Conservation (phyloP, 1,140 invertebrate genomes). For the Lycorma delicatula region DNA sequence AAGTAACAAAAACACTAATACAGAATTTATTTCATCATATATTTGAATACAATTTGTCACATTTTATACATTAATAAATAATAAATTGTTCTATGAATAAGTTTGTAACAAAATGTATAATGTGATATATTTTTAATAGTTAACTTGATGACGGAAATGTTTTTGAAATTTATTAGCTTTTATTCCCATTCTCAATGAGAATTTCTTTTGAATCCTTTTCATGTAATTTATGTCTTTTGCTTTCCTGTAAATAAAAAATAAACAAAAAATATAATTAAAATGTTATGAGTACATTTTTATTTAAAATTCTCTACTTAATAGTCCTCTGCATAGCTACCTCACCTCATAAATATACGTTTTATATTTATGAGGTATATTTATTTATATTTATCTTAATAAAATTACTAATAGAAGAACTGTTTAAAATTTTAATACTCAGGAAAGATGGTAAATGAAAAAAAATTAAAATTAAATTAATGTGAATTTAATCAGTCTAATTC, state of each 20-base stretch:
- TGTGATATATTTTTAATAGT: too few species aligned
- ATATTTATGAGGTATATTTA: background rate
- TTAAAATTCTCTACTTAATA: background rate
- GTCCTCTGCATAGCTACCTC: background rate
- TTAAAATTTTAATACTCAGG: background rate
- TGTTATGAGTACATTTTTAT: background rate
- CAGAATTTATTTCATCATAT: too few species aligned
- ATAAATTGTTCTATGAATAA: too few species aligned
- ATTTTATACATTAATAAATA: too few species aligned
- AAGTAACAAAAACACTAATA: too few species aligned
- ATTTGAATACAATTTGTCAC: too few species aligned
- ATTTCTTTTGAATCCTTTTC: slow-evolving; percentile 69
- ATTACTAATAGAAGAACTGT: background rate
- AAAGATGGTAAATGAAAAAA: background rate
- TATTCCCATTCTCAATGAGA: slow-evolving; percentile 62
- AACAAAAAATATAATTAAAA: slow-evolving; percentile 17
- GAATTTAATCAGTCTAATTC: background rate
- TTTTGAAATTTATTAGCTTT: slow-evolving; percentile 80
- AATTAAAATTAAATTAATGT: background rate
- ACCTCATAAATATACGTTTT: background rate
- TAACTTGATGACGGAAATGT: slow-evolving; percentile 71
- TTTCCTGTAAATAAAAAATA: slow-evolving; percentile 46
- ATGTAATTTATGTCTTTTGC: slow-evolving; percentile 76
- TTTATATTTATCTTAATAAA: background rate
- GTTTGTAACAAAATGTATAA: too few species aligned